phyloP scores from a whole-genome alignment of 2,888 invertebrate species.

The Pheosia gnoma region DNA sequence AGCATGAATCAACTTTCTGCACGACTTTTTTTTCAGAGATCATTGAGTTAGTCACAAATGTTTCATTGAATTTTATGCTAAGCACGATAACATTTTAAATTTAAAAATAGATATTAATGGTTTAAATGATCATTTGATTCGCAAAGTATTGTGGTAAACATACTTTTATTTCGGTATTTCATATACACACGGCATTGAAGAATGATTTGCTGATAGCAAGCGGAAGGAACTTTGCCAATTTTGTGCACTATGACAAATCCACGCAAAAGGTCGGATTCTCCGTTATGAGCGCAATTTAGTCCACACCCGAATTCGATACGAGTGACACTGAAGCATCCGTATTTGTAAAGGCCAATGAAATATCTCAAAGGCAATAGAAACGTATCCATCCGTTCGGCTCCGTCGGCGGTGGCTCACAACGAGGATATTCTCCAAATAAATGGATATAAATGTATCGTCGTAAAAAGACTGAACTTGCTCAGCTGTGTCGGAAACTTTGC shows the following conservation, averaged over 20 bases:
- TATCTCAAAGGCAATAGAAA: constrained; percentile 62
- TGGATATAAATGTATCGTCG: constrained; percentile 60
- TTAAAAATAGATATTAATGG: too few relatives aligned
- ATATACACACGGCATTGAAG: too few relatives aligned
- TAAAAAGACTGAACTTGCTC: constrained; percentile 42
- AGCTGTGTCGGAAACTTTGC: constrained; percentile 37
- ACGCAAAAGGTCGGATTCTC: constrained; percentile 32
- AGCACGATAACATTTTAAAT: too few relatives aligned
- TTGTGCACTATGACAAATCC: constrained; percentile 13
- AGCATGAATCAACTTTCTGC: too few relatives aligned
- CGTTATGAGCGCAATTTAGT: constrained; percentile 38
- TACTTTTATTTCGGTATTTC: too few relatives aligned
- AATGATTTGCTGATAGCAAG: too few relatives aligned
- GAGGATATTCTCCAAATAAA: constrained; percentile 57
- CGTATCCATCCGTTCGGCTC: constrained; percentile 55
- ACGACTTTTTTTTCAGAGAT: too few relatives aligned
- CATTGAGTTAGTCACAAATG: too few relatives aligned
- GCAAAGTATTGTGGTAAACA: too few relatives aligned
- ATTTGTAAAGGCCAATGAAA: constrained; percentile 65
- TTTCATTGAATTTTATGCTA: too few relatives aligned
- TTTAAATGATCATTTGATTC: too few relatives aligned
- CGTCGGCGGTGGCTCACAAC: constrained; percentile 47
- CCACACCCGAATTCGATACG: constrained; percentile 40
- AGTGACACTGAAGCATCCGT: constrained; percentile 52
- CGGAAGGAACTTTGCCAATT: neutral